Evolutionary conservation across 1,140 invertebrate genomes (phyloP).

Genomic region (Temnothorax longispinosus): DNA sequence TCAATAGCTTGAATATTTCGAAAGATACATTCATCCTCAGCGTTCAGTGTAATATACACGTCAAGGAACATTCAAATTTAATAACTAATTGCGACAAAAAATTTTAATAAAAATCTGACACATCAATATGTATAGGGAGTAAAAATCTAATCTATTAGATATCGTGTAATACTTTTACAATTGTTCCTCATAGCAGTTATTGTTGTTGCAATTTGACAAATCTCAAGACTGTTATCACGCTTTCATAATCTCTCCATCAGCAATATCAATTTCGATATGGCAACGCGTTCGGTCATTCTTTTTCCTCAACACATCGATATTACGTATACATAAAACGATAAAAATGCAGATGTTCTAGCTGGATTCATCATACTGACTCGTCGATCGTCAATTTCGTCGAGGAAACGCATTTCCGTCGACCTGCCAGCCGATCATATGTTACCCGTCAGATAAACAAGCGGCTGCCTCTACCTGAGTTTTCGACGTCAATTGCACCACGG

Average conservation of each 20-base stretch:
- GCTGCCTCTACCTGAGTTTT: slow-evolving; percentile 93
- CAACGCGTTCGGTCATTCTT: neutral
- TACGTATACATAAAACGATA: neutral
- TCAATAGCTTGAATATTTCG: neutral
- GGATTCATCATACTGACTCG: neutral
- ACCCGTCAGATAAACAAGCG: slow-evolving; percentile 44
- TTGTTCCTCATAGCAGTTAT: neutral
- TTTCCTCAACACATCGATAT: neutral
- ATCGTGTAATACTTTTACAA: neutral
- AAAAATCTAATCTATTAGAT: neutral
- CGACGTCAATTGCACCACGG: slow-evolving; percentile 97
- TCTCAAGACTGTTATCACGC: neutral
- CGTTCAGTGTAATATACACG: neutral
- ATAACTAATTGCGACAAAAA: neutral
- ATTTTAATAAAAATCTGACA: neutral
- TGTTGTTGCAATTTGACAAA: neutral
- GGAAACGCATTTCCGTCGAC: slow-evolving; percentile 6
- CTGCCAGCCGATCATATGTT: slow-evolving; percentile 68
- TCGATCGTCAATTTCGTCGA: neutral
- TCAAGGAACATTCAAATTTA: neutral
- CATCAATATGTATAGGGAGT: neutral
- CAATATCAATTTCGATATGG: neutral
- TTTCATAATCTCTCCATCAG: neutral
- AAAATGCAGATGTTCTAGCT: neutral
- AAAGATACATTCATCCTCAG: neutral